Base-by-base conservation (phyloP, 2,113 vertebrate genomes). In the Takifugu flavidus region DNA sequence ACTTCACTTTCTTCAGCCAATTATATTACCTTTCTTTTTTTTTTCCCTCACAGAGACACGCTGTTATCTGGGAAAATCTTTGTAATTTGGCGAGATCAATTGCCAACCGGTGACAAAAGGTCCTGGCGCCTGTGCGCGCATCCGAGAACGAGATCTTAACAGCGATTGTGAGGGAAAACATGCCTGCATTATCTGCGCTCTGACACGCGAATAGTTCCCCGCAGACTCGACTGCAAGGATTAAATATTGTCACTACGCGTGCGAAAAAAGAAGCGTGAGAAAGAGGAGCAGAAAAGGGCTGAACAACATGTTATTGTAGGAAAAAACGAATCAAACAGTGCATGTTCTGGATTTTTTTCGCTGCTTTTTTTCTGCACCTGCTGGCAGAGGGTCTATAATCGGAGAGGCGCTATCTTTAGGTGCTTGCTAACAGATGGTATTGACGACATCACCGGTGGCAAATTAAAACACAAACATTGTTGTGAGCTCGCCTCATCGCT, bases 1-100 rank as follows among this genome's bases (percentile, higher is more conserved):
- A 84, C 75, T 25, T 73, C 51, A 65, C 65, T 70, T 73, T 73
- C 57, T 70, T 62, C 20, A 62, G 60, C 74, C 74, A 81, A 83
- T 86, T 87, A 85, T 75, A 58, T 59, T 80, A 60, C 56, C 54
- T 51, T 63, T 70, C 62, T 51, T 65, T 68, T 65, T 45, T 45
- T 3, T 15, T 15, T 3, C 14, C 5, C 67, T 64, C 52, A 28
- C 52, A 69, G 52, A 75, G 67, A 64, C 50, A 42, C n/a, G 13
- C 31, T 14, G 1, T n/a, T 61, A 42, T 65, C 50, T 60, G 51
- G 28, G 49, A 67, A 75, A 77, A 70, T 74, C 66, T 49, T 65
- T 70, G 70, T 72, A 74, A 74, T 66, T 70, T 59, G 61, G 62
- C 69, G 67, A 25, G 59, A 70, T 53, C 72, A 56, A 58, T 46